Conservation (phyloP, 2,113 vertebrate genomes). For the Leiothrix lutea region DNA sequence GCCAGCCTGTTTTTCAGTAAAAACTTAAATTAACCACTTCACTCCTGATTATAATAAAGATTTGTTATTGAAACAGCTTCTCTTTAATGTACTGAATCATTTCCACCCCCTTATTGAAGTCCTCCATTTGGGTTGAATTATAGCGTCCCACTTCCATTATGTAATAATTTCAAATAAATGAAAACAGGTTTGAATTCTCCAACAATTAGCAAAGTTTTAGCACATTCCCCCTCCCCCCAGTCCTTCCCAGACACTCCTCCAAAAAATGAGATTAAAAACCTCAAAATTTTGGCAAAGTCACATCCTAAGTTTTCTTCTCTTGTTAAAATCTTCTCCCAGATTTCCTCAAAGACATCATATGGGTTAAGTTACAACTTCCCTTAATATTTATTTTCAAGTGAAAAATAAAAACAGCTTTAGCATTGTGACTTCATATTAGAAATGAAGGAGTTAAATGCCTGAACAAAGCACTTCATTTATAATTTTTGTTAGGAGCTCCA, state of each 20-base stretch:
- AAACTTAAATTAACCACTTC: conserved; percentile 80
- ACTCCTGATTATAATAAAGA: conserved; percentile 73
- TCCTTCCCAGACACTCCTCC: not conserved
- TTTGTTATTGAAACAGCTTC: conserved; percentile 71
- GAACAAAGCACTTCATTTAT: conserved; percentile 53
- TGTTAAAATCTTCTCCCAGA: conserved; percentile 14
- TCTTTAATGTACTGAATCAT: conserved; percentile 76
- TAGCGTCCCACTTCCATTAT: conserved; percentile 67
- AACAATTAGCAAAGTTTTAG: conserved; percentile 75
- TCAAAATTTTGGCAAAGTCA: not conserved
- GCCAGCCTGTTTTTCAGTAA: conserved; percentile 72
- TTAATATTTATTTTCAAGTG: conserved; percentile 43
- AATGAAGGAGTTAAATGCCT: conserved; percentile 46
- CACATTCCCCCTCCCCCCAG: conserved; percentile 25
- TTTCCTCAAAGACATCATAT: conserved; percentile 29
- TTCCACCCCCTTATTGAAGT: conserved; percentile 72
- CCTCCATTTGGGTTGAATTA: conserved; percentile 79
- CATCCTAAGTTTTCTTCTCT: not conserved
- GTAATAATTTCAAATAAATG: conserved; percentile 76
- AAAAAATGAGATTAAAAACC: conserved; percentile 15
- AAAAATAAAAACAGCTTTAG: conserved; percentile 51
- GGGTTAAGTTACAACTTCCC: not conserved
- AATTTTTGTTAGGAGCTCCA: conserved; percentile 54
- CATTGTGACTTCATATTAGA: conserved; percentile 8
- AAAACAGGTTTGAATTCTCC: conserved; percentile 74